phyloP scores from a whole-genome alignment of 2,888 invertebrate genomes.

The Drosophila histrio region DNA sequence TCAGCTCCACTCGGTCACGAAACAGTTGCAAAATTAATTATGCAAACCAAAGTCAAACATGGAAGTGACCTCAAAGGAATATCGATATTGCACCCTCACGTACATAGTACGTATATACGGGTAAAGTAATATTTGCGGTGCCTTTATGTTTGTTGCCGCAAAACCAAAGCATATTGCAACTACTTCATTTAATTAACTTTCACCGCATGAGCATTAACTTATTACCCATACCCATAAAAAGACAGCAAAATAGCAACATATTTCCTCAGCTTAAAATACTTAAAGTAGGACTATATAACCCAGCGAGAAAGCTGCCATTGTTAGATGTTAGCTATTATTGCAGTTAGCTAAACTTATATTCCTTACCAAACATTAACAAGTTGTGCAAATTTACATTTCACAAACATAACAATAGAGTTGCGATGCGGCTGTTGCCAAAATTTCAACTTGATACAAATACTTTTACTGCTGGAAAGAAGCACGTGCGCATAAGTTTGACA shows the following conservation, averaged over 20 bases:
- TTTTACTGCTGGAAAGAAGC: not conserved
- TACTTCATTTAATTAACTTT: conserved; percentile 39
- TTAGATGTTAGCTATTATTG: conserved; percentile 47
- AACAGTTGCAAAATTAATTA: conserved; percentile 46
- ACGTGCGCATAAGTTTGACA: conserved; percentile 39
- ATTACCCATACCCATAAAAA: not conserved
- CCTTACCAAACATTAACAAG: conserved; percentile 71
- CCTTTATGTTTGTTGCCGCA: conserved; percentile 1
- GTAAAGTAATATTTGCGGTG: not conserved
- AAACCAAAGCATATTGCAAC: conserved; percentile 13
- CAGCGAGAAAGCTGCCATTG: not conserved
- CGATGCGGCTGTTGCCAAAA: conserved; percentile 1
- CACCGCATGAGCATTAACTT: conserved; percentile 23
- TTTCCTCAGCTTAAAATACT: not conserved
- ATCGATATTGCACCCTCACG: conserved; percentile 15
- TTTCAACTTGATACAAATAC: conserved; percentile 4
- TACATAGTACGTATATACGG: not conserved
- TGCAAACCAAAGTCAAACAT: conserved; percentile 47
- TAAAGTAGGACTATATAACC: not conserved
- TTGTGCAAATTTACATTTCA: conserved; percentile 58
- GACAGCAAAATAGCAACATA: not conserved
- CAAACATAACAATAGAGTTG: conserved; percentile 34
- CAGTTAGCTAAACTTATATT: conserved; percentile 58
- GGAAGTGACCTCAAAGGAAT: conserved; percentile 21
- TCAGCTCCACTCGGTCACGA: conserved; percentile 5